These are phyloP conservation scores for Synergus itoensis DNA, from an alignment of 2,888 invertebrate species.

Conservation along the genomic window DNA sequence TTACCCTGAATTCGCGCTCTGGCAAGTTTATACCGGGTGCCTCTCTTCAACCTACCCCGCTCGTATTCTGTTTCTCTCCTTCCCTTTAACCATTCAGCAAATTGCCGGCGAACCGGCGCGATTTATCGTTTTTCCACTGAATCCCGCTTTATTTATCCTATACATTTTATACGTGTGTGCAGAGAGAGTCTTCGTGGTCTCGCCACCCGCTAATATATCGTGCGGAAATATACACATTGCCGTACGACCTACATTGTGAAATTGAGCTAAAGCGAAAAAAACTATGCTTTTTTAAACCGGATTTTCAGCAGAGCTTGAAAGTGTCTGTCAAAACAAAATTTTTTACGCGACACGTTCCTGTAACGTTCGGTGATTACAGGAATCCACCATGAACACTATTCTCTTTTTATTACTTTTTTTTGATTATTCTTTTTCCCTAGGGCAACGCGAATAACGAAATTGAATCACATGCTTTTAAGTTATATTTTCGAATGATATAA, in stretches of 20 bases:
- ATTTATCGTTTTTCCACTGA: constrained; percentile 59
- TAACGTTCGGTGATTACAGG: constrained; percentile 30
- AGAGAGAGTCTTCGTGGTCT: constrained; percentile 23
- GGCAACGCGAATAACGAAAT: background rate
- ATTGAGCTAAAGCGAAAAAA: constrained; percentile 17
- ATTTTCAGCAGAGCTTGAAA: constrained; percentile 22
- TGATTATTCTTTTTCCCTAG: background rate
- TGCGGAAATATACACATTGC: constrained; percentile 37
- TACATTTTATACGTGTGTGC: constrained; percentile 49
- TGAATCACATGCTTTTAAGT: constrained; percentile 27
- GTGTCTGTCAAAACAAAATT: constrained; percentile 40
- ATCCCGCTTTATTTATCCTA: constrained; percentile 59
- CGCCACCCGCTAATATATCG: constrained; percentile 29
- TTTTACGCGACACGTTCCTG: constrained; percentile 19
- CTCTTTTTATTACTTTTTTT: constrained; percentile 10
- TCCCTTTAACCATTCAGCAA: constrained; percentile 53
- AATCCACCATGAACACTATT: constrained; percentile 20
- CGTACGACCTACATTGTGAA: constrained; percentile 39
- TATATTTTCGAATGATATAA: constrained; percentile 22
- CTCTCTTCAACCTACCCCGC: constrained; percentile 36
- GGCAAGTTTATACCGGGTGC: constrained; percentile 38
- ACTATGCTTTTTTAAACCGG: constrained; percentile 21
- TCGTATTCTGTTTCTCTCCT: constrained; percentile 26
- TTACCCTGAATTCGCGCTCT: constrained; percentile 38
- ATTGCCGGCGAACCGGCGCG: constrained; percentile 54